Conservation (phyloP, 2,797 vertebrate genomes). For the Spondyliosoma cantharus region DNA sequence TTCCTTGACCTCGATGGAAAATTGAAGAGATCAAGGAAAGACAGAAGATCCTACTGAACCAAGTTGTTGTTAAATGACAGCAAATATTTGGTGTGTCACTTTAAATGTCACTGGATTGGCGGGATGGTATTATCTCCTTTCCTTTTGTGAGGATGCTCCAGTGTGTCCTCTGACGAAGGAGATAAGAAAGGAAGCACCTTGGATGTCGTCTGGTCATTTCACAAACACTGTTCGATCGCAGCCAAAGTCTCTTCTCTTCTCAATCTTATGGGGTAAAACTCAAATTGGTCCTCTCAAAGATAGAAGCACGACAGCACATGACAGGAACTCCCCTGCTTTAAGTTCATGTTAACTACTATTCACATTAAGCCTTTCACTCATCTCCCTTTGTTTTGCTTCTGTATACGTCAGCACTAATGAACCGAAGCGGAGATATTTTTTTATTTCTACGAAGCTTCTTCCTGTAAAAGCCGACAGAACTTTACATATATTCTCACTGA, state of each 20-base stretch:
- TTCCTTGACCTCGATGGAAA: no score
- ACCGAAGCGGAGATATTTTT: neutral
- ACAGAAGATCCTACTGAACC: no score
- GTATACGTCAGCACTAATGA: neutral
- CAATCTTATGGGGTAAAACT: neutral
- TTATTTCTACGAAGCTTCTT: neutral
- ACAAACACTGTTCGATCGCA: no score
- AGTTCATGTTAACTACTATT: conserved; percentile 13
- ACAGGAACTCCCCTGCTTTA: conserved; percentile 5
- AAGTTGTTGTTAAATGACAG: no score
- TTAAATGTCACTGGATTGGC: no score
- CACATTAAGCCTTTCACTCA: neutral
- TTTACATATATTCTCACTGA: conserved; percentile 10
- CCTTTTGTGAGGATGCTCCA: no score
- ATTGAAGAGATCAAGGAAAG: no score
- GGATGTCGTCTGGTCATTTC: no score
- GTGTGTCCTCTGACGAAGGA: no score
- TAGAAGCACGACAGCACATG: conserved; percentile 23
- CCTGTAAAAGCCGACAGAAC: neutral
- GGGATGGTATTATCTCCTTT: no score
- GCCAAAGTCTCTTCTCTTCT: neutral
- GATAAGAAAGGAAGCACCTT: no score
- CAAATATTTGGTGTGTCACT: no score
- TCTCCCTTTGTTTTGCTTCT: neutral
- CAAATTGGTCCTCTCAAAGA: conserved; percentile 18